phyloP scores from a whole-genome alignment of 1,140 invertebrate genomes.

The Magallana ariakensis region DNA sequence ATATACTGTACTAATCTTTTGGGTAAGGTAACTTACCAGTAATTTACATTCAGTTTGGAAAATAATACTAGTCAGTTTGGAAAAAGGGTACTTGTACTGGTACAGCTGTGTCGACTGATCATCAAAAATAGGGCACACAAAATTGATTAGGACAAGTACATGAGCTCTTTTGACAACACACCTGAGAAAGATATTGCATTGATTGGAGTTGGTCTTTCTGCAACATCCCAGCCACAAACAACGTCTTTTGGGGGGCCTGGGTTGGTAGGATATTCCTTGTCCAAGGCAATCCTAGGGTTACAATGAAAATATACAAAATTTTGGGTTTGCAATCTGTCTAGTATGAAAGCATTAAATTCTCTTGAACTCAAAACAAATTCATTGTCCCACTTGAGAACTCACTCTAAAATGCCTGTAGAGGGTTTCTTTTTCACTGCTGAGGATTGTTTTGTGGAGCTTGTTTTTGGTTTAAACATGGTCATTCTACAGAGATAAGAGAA shows the following conservation, averaged over 20 bases:
- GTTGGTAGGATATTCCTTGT: conserved; percentile 71
- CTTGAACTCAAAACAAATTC: no score
- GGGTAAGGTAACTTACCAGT: no score
- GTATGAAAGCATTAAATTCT: neutral
- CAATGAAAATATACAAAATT: neutral
- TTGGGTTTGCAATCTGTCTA: neutral
- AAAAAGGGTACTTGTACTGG: no score
- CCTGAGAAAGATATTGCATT: conserved; percentile 69
- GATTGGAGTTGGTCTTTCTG: conserved; percentile 72
- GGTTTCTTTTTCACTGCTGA: conserved; percentile 9
- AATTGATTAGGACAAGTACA: no score
- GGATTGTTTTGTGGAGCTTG: conserved; percentile 50
- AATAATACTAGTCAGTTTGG: no score
- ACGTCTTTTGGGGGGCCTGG: conserved; percentile 64
- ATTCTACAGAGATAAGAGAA: conserved; percentile 52
- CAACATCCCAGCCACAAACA: conserved; percentile 62
- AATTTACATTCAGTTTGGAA: no score
- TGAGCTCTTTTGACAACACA: conserved; percentile 15
- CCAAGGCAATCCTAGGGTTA: conserved; percentile 42
- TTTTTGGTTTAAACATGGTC: conserved; percentile 74
- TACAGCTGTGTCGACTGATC: no score
- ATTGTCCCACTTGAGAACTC: neutral
- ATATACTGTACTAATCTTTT: no score
- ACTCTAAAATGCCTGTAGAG: neutral
- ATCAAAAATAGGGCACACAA: no score